phyloP scores from a whole-genome alignment of 2,797 vertebrate genomes.

The Schizopygopsis pylzovi region DNA sequence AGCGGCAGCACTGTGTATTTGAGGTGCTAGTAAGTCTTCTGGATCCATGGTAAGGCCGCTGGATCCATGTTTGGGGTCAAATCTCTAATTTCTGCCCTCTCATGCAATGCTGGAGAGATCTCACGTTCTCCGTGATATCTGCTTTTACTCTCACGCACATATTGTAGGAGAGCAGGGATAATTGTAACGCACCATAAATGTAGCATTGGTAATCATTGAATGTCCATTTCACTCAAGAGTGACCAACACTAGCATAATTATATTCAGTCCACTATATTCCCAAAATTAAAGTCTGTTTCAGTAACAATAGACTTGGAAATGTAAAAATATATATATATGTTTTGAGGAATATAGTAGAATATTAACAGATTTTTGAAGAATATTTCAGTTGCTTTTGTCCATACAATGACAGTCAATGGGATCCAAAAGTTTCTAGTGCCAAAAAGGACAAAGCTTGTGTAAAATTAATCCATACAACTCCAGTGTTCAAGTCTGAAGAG shows the following conservation, averaged over 20 bases:
- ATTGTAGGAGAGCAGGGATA: neutral
- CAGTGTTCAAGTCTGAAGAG: neutral
- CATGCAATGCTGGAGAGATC: neutral
- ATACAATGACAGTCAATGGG: neutral
- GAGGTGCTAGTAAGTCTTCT: neutral
- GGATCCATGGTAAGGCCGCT: neutral
- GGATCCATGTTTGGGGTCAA: constrained; percentile 1
- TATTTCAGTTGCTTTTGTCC: neutral
- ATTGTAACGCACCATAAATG: neutral
- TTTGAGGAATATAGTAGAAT: neutral
- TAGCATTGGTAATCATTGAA: neutral
- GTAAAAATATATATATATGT: neutral
- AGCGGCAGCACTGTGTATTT: neutral
- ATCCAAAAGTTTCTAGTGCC: neutral
- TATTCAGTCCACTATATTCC: neutral
- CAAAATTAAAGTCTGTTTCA: neutral
- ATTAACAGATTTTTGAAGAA: neutral
- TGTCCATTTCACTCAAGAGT: neutral
- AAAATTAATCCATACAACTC: neutral
- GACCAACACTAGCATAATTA: neutral
- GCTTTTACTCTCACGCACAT: constrained; percentile 18
- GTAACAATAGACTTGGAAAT: neutral
- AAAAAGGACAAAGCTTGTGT: neutral
- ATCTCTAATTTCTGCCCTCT: neutral
- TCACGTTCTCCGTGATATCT: constrained; percentile 2